Conservation (phyloP, 1,140 invertebrate species). For the Steinernema khuongi region DNA sequence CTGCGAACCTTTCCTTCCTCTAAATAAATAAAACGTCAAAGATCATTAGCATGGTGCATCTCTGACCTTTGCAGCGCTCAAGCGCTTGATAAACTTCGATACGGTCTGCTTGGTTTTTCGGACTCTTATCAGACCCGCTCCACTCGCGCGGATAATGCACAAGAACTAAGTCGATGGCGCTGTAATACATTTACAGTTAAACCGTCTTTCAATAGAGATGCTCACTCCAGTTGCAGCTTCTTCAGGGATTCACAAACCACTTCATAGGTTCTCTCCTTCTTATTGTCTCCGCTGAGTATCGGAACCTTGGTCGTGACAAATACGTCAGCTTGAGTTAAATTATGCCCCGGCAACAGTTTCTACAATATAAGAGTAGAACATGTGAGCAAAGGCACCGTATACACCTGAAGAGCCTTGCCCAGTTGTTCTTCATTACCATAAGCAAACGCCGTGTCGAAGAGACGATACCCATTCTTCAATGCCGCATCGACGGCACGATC, state of each 20-base stretch:
- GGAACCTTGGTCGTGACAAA: constrained; percentile 67
- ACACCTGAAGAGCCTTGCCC: constrained; percentile 58
- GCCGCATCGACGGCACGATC: constrained; percentile 66
- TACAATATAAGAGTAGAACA: constrained; percentile 16
- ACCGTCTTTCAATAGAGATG: background rate
- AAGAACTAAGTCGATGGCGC: constrained; percentile 30
- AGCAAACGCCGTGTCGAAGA: constrained; percentile 68
- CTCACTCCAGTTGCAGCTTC: constrained; percentile 25
- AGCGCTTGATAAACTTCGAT: constrained; percentile 9
- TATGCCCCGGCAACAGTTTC: constrained; percentile 56
- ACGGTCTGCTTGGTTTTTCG: background rate
- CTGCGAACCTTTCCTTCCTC: constrained; percentile 62
- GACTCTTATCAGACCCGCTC: background rate
- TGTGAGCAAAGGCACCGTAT: background rate
- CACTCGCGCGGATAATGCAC: constrained; percentile 36
- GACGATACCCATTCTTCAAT: constrained; percentile 69
- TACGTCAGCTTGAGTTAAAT: constrained; percentile 59
- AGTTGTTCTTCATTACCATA: constrained; percentile 63
- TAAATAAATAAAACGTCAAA: background rate
- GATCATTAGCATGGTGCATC: background rate
- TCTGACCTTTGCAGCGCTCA: background rate
- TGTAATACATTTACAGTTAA: background rate
- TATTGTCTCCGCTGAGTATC: background rate
- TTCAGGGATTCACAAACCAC: constrained; percentile 21
- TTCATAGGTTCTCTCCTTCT: background rate